Evolutionary conservation across 2,113 vertebrate genomes (phyloP), one percentile per base, ranked within the genome.

Genomic region (Chlamydotis undulata): DNA sequence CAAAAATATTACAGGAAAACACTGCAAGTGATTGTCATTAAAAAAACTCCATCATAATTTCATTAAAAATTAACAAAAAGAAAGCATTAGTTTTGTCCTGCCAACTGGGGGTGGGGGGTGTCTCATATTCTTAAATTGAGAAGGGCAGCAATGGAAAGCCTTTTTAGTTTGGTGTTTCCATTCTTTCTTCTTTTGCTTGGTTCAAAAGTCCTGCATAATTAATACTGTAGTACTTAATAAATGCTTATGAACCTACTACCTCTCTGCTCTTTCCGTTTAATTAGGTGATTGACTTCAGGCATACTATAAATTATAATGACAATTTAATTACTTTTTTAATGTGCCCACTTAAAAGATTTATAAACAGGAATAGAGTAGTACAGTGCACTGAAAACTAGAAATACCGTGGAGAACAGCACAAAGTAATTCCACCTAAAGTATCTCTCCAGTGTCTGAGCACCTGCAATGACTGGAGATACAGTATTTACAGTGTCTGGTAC

Each of bases 291-390:
- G 97, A 98, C 98, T 98, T 97, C 97, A 98, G 98, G 98, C 97
- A 13, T 96, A 95, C 94, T 96, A 98, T 98, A 98, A 98, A 97
- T 98, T 97, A 98, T 96, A 96, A 97, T 98, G 97, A 98, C 98
- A 98, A 98, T 97, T 98, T 98, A 98, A 98, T 98, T 98, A 98
- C 97, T 97, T 98, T 97, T 97, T 98, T 98, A 98, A 98, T 97
- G 96, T 96, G 94, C 84, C 94, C 86, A 92, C 95, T 98, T 98
- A 97, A 98, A 98, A 98, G 97, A 98, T 98, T 98, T 97, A 98
- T 98, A 98, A 97, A 98, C 97, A 98, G 95, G 90, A 98, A 79
- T 37, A 93, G 97, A 97, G 96, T 81, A 97, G 74, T 82, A 91
- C n/a, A 92, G 67, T 14, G 47, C 31, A 29, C 28, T 84, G 90